Evolutionary conservation across 2,888 invertebrate genomes (phyloP), one percentile per base, ranked within the genome.

Genomic region (Disparrhopalites patrizii): DNA sequence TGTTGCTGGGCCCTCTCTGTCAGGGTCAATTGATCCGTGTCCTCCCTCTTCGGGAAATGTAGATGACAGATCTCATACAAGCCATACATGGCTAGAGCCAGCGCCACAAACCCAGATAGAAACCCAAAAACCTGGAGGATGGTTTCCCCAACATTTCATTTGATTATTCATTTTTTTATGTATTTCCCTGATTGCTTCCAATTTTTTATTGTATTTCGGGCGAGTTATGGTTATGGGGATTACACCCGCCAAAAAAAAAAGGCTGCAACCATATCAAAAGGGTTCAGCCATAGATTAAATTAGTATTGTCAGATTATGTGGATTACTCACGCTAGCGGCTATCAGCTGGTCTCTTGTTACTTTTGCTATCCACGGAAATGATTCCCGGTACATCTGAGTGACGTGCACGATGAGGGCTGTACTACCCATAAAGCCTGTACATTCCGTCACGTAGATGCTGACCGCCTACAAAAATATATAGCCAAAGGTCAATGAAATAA

Each of bases 341-440:
- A 86, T 80, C 70, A 88, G 80, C 77, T 87, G 88, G 75, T 87
- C 86, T 78, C 86, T 85, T 74, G 87, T 87, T 80, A 87, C 85
- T 78, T 85, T 85, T 71, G 88, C 86, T 75, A 88, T 86, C 86
- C 86, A 87, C 66, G 82, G 81, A 78, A 85, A 86, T 78, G 83
- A 84, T 79, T 82, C 86, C 78, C 78, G 76, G 71, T 78, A 79
- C 31, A 77, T 76, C 70, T 78, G 78, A 60, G 78, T 77, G 81
- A 86, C 85, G 77, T 88, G 86, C 77, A 86, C 83, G 77, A 87
- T 83, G 75, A 88, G 80, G 75, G 87, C 85, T 72, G 87, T 86
- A 79, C 87, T 85, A 78, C 86, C 82, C 77, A 87, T 83, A 62
- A 71, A 75, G 62, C 71, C 75, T 40, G 73, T 70, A 65, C 68